Percentiles rank a stretch among this genome's conserved stretches.
Evolutionary conservation across 2,888 invertebrate species (phyloP).

Genomic region (Smittia sp.): DNA sequence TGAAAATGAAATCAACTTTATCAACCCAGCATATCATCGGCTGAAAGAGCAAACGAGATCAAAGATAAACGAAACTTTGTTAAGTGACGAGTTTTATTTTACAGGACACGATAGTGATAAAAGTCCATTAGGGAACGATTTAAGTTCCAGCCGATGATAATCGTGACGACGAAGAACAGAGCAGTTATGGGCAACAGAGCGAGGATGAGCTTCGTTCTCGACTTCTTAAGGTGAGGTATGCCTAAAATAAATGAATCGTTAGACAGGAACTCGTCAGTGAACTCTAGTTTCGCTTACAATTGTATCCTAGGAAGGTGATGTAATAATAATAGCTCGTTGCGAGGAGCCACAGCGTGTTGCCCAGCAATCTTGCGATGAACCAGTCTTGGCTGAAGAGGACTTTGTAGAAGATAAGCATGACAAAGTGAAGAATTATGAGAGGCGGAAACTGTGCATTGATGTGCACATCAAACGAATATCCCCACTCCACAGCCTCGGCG

Average conservation of each 20-base stretch:
- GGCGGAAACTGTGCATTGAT: conserved; percentile 98
- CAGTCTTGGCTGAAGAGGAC: conserved; percentile 72
- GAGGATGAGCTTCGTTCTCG: conserved; percentile 73
- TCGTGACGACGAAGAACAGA: conserved; percentile 72
- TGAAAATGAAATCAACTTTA: no score
- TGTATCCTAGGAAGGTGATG: conserved; percentile 96
- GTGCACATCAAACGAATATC: conserved; percentile 97
- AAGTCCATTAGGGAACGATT: conserved; percentile 77
- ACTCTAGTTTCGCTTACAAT: conserved; percentile 61
- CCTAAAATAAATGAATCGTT: conserved; percentile 58
- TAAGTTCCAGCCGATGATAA: conserved; percentile 80
- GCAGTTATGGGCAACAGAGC: conserved; percentile 77
- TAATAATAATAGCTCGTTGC: conserved; percentile 91
- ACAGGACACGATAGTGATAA: conserved; percentile 76
- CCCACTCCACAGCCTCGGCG: conserved; percentile 80
- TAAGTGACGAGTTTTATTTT: conserved; percentile 44
- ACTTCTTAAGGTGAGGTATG: conserved; percentile 76
- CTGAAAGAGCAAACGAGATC: no score
- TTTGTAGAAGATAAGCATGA: conserved; percentile 85
- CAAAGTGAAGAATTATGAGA: conserved; percentile 85
- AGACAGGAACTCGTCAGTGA: conserved; percentile 29
- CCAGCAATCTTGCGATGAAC: conserved; percentile 78
- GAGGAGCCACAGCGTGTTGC: conserved; percentile 91
- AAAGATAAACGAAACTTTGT: no score
- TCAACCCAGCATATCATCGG: no score